Conservation (phyloP, 2,113 vertebrate species). For the Ictidomys tridecemlineatus region DNA sequence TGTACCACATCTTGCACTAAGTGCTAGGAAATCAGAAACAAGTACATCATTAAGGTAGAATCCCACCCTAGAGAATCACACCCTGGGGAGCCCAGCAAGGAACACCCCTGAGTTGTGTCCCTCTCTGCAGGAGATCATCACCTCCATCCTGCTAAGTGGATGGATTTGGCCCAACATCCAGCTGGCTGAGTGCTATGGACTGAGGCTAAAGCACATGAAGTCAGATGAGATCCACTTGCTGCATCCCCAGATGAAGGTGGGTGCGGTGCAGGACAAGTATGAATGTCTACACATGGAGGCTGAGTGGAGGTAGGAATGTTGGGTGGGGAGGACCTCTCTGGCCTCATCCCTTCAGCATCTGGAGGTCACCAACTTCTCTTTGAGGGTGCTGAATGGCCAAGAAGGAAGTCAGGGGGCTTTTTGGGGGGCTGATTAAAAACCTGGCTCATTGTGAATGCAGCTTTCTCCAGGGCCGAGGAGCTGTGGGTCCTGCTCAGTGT, state of each 20-base stretch:
- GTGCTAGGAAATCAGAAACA: not conserved
- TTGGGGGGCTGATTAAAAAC: too few relatives aligned
- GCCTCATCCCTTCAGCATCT: too few relatives aligned
- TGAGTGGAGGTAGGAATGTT: conserved; percentile 93
- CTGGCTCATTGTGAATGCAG: too few relatives aligned
- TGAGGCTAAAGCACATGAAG: conserved; percentile 96
- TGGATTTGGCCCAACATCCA: conserved; percentile 93
- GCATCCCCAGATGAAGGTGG: conserved; percentile 94
- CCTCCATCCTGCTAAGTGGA: too few relatives aligned
- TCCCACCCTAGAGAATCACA: not conserved
- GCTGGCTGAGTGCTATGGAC: conserved; percentile 91
- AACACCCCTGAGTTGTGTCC: not conserved
- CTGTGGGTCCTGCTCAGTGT: too few relatives aligned
- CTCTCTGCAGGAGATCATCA: conserved; percentile 92
- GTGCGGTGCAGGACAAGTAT: conserved; percentile 95
- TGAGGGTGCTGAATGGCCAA: too few relatives aligned
- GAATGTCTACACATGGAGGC: conserved; percentile 95
- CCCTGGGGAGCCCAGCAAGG: not conserved
- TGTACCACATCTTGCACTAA: not conserved
- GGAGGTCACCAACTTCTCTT: too few relatives aligned
- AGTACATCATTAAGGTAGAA: not conserved
- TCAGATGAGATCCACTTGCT: conserved; percentile 97
- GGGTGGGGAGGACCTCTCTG: not conserved
- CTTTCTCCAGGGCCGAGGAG: too few relatives aligned
- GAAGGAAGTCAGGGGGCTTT: too few relatives aligned